Conservation (phyloP, 2,888 invertebrate species). For the Tetramorium bicarinatum region DNA sequence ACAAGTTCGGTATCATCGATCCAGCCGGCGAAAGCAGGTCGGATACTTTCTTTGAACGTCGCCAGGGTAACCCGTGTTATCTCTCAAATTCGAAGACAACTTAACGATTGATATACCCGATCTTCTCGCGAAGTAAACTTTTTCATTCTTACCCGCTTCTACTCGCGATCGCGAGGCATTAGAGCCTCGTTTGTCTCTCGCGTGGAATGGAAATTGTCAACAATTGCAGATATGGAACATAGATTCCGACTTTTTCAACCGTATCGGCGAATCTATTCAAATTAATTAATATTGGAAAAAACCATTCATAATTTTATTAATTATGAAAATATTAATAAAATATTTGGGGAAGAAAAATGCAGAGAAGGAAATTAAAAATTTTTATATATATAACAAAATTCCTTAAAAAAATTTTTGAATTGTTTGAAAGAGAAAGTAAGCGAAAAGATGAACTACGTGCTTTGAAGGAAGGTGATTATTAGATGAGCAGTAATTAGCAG, state of each 20-base stretch:
- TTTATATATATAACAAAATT: neutral
- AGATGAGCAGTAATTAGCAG: conserved; percentile 69
- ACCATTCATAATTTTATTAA: neutral
- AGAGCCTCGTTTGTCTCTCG: conserved; percentile 23
- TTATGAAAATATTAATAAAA: neutral
- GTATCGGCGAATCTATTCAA: neutral
- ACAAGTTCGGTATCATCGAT: conserved; percentile 61
- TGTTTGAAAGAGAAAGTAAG: neutral
- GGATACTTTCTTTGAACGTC: conserved; percentile 54
- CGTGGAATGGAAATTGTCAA: neutral
- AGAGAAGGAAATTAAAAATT: neutral
- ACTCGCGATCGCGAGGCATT: neutral
- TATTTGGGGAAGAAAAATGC: neutral
- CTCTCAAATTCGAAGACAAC: conserved; percentile 53
- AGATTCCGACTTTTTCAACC: neutral
- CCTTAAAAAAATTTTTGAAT: neutral
- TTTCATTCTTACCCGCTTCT: conserved; percentile 10
- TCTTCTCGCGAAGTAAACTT: conserved; percentile 22
- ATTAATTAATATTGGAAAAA: neutral
- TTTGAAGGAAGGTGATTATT: conserved; percentile 71
- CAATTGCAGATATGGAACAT: neutral
- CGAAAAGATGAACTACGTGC: conserved; percentile 55
- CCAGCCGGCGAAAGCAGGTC: conserved; percentile 52
- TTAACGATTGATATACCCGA: conserved; percentile 56
- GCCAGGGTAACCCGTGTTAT: conserved; percentile 32